A percentile compares a stretch with the other conserved stretches of the same genome.
phyloP scores from a whole-genome alignment of 1,140 invertebrate species.

The Orchesella cincta region DNA sequence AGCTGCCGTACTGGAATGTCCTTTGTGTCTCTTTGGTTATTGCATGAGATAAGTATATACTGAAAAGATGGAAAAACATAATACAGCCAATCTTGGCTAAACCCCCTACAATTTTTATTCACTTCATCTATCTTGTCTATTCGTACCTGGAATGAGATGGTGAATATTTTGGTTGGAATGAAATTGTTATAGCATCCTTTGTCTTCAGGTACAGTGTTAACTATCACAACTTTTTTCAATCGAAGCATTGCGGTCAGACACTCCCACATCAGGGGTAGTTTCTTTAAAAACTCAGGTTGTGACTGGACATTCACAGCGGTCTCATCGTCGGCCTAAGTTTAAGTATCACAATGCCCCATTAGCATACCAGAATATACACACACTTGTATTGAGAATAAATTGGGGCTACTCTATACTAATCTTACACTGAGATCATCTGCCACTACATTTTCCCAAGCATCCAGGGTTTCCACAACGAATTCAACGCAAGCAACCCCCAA shows the following conservation, averaged over 20 bases:
- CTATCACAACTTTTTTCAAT: conserved; percentile 39
- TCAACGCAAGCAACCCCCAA: conserved; percentile 45
- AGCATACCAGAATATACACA: background rate
- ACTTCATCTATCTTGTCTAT: too few relatives aligned
- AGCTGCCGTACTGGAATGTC: conserved; percentile 36
- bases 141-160: conserved; percentile 48
- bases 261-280: conserved; percentile 42
- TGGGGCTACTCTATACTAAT: too few relatives aligned
- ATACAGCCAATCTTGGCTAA: too few relatives aligned
- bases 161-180: conserved; percentile 48
- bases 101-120: too few relatives aligned
- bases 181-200: conserved; percentile 44
- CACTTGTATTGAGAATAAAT: background rate
- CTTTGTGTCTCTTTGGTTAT: background rate
- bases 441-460: conserved; percentile 42
- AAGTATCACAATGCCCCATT: background rate
- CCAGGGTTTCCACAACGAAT: conserved; percentile 42
- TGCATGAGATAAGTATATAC: background rate
- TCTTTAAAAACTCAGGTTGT: background rate
- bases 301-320: background rate
- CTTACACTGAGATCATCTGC: conserved; percentile 31
- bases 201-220: background rate
- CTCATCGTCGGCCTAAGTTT: background rate
- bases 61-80: too few relatives aligned
- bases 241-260: conserved; percentile 38